These are phyloP conservation scores for Neodiprion virginianus DNA, from an alignment of 1,140 invertebrate species.

Conservation along the genomic window DNA sequence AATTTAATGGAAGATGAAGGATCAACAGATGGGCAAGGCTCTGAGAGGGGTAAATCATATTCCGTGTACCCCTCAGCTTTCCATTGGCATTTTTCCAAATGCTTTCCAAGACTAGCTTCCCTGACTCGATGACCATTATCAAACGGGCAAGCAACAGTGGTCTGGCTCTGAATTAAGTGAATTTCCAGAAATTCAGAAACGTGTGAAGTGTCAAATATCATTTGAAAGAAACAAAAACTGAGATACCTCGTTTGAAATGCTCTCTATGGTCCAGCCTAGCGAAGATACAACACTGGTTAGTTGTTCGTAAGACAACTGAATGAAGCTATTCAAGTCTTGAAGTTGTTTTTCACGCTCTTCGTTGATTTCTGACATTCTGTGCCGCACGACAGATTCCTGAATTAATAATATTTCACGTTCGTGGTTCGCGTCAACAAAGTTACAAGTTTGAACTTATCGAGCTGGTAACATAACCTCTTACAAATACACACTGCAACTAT, in stretches of 20 bases:
- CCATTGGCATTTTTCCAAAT: conserved; percentile 60
- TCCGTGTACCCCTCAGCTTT: conserved; percentile 59
- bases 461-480: too few species aligned
- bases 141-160: conserved; percentile 55
- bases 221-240: conserved; percentile 8
- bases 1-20: conserved; percentile 44
- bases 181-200: conserved; percentile 2
- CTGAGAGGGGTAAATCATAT: conserved; percentile 58
- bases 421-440: too few species aligned
- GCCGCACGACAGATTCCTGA: not conserved
- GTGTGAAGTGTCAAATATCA: not conserved
- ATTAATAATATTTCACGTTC: too few species aligned
- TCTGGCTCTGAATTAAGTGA: conserved; percentile 30
- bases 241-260: conserved; percentile 34
- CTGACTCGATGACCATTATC: conserved; percentile 57
- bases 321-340: conserved; percentile 32
- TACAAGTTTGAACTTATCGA: too few species aligned
- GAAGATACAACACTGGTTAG: conserved; percentile 25
- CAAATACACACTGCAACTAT: too few species aligned
- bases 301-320: conserved; percentile 28
- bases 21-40: conserved; percentile 37
- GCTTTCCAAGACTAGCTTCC: conserved; percentile 49
- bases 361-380: not conserved
- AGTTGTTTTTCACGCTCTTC: conserved; percentile 29
- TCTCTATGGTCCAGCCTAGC: conserved; percentile 38